Base-by-base conservation (phyloP, 2,113 vertebrate genomes). In the Gallinago undulata region DNA sequence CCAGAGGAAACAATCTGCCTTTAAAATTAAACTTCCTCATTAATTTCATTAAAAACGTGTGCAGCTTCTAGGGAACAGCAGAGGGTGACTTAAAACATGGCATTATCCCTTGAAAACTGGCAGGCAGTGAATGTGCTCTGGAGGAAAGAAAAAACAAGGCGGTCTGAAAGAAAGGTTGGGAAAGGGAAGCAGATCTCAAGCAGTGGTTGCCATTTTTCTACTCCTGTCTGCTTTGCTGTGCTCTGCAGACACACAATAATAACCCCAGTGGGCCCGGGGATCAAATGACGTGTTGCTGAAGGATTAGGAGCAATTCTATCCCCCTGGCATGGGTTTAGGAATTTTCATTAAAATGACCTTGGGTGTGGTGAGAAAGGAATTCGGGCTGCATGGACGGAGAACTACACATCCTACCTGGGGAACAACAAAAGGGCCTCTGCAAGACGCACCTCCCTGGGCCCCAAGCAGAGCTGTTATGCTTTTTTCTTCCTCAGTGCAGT, bases 341-440 rank as follows among this genome's bases (percentile, higher is more conserved):
- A 99, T 99, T 99, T 99, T 99, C 98, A 98, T 99, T 98, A 98
- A 99, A 98, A 98, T 98, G 98, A 98, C 98, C 98, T 98, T 98
- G 98, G 99, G 98, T 98, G 98, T 98, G 98, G 98, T 96, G 98
- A 96, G 96, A 97, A 98, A 98, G 97, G 98, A 99, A 99, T 98
- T 98, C 19, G 35, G 97, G 97, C 95, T 96, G 96, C 86, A 80
- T 93, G 97, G 97, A 98, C 97, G 96, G 96, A 94, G 55, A 87
- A 93, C 85, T 95, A 76, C 93, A 96, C 94, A 94, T 96, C 92
- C 95, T 97, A 98, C 97, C 98, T 98, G 97, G 95, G 94, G 94
- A 96, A 84, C 78, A 95, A 94, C 84, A 90, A 57, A 96, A 97
- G 79, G 75, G 39, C 57, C 81, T 83, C 74, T 89, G 87, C 37